Percentiles rank a stretch among this genome's conserved stretches.
Conservation (phyloP, 2,113 vertebrate species). For the Ellobius talpinus region DNA sequence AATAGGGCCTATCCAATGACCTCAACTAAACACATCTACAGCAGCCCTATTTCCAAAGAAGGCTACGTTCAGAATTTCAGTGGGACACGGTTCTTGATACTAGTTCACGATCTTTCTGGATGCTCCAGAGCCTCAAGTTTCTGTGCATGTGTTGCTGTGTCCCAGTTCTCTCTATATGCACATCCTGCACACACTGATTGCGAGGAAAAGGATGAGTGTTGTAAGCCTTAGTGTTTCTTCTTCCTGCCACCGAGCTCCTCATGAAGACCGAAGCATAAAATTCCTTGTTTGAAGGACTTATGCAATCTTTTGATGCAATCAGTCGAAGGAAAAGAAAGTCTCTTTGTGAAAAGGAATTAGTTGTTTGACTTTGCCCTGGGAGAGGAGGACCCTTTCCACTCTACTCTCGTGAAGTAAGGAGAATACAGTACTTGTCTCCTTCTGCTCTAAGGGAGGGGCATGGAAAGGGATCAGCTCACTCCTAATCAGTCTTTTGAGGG, state of each 20-base stretch:
- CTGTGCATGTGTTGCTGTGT: neutral
- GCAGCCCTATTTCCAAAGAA: constrained; percentile 3
- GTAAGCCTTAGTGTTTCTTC: neutral
- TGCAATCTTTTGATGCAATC: constrained; percentile 34
- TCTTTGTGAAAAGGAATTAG: constrained; percentile 39
- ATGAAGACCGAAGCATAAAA: constrained; percentile 35
- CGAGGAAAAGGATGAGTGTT: fast-evolving
- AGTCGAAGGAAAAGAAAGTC: constrained; percentile 57
- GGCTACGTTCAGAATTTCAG: neutral
- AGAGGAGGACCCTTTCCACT: constrained; percentile 17
- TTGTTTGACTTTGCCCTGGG: constrained; percentile 29
- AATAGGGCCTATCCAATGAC: neutral
- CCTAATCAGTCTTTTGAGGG: constrained; percentile 63
- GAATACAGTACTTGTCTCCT: neutral
- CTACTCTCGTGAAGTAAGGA: constrained; percentile 9
- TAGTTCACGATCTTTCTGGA: neutral
- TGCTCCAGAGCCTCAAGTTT: neutral
- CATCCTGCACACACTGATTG: neutral
- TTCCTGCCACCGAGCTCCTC: constrained; percentile 43
- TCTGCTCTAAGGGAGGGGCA: neutral
- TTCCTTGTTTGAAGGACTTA: constrained; percentile 46
- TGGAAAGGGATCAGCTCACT: neutral
- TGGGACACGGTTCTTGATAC: neutral
- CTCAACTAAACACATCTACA: constrained; percentile 3
- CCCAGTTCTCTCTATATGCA: neutral